These are phyloP conservation scores for Margarornis squamiger DNA, from an alignment of 2,797 vertebrate genomes.

Conservation along the genomic window DNA sequence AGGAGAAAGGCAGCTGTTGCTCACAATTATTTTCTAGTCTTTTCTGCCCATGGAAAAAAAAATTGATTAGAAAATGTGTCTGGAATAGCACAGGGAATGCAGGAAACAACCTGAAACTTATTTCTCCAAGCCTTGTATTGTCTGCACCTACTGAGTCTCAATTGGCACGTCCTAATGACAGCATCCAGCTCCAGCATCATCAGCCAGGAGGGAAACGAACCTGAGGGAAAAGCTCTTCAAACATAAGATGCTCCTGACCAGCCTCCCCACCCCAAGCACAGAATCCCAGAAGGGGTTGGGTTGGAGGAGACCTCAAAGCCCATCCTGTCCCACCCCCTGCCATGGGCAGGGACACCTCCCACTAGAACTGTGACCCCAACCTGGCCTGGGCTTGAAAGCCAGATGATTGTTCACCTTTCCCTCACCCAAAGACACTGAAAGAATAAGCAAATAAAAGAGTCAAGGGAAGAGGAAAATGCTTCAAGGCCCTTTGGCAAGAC, in stretches of 20 bases:
- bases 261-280: neutral
- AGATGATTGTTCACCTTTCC: neutral
- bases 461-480: neutral
- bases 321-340: neutral
- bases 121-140: neutral
- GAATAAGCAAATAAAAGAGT: neutral
- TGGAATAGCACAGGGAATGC: neutral
- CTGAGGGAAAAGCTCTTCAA: neutral
- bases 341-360: neutral
- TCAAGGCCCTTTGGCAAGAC: neutral
- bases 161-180: neutral
- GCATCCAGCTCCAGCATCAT: neutral
- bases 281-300: neutral
- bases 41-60: neutral
- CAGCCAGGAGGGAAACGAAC: neutral
- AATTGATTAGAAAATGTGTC: neutral
- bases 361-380: neutral
- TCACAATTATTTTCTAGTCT: neutral
- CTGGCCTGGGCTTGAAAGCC: neutral
- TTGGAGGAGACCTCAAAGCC: neutral
- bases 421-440: neutral
- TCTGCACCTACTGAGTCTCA: neutral
- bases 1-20: neutral
- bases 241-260: neutral
- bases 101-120: neutral